These are phyloP conservation scores for Troglohyphantes excavatus DNA, from an alignment of 2,888 invertebrate genomes.

Conservation along the genomic window DNA sequence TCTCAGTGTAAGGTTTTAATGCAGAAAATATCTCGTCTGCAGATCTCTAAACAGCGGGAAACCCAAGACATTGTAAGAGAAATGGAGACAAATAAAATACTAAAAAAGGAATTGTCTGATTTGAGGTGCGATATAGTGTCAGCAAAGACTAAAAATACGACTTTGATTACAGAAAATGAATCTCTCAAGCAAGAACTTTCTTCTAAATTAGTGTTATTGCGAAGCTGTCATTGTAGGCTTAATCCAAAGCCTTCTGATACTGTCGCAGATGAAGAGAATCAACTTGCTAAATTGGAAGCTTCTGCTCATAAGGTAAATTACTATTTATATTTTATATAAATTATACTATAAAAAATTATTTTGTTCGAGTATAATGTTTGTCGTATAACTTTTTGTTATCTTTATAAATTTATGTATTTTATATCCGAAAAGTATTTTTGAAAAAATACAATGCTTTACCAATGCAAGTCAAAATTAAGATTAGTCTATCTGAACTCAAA, in stretches of 20 bases:
- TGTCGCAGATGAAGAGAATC: background rate
- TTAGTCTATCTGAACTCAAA: too few relatives aligned
- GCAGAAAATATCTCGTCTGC: background rate
- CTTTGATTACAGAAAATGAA: background rate
- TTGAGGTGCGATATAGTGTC: background rate
- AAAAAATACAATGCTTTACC: too few relatives aligned
- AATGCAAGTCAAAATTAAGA: too few relatives aligned
- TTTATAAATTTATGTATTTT: too few relatives aligned
- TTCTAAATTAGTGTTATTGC: constrained; percentile 11
- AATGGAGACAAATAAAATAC: background rate
- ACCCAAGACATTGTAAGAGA: background rate
- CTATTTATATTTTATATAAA: background rate
- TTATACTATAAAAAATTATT: background rate
- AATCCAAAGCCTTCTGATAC: background rate
- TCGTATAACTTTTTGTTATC: too few relatives aligned
- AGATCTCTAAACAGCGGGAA: background rate
- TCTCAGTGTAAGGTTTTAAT: background rate
- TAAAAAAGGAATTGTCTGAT: background rate
- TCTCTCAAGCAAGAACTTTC: constrained; percentile 19
- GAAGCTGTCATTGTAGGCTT: constrained; percentile 19
- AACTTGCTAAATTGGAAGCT: background rate
- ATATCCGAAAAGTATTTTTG: too few relatives aligned
- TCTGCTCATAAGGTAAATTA: background rate
- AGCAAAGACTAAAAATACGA: background rate
- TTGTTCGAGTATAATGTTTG: too few relatives aligned